A percentile compares a stretch with the other conserved stretches of the same genome.
These are phyloP conservation scores for Drosophila obscura DNA, from an alignment of 1,140 invertebrate species.

Conservation along the genomic window DNA sequence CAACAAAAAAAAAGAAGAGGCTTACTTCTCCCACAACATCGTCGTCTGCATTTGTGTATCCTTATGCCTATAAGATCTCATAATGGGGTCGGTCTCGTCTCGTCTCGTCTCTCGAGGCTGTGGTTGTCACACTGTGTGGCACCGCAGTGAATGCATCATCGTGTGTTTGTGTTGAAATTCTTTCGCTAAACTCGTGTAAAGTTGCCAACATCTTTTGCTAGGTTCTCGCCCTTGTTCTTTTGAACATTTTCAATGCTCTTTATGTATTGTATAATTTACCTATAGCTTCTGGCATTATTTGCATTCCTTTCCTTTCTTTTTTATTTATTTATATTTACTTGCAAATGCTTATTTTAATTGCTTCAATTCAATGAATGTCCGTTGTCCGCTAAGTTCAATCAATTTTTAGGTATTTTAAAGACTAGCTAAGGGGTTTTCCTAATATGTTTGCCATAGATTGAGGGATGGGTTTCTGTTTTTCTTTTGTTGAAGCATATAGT, in stretches of 20 bases:
- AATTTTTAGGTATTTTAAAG: constrained; percentile 61
- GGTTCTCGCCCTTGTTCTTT: constrained; percentile 1
- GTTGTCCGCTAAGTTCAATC: constrained; percentile 72
- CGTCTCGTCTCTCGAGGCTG: not conserved
- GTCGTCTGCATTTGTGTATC: too few relatives aligned
- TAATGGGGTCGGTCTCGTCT: too few relatives aligned
- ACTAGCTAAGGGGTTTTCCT: constrained; percentile 54
- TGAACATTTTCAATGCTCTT: constrained; percentile 39
- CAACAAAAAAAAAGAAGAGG: constrained; percentile 32
- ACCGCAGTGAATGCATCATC: constrained; percentile 10
- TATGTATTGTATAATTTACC: constrained; percentile 70
- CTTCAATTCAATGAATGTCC: constrained; percentile 76
- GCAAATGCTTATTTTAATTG: constrained; percentile 37
- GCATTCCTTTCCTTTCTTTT: not conserved
- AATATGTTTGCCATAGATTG: not conserved
- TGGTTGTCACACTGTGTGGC: constrained; percentile 22
- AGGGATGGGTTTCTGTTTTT: not conserved
- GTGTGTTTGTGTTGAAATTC: constrained; percentile 17
- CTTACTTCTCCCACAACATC: too few relatives aligned
- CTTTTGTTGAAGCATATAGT: not conserved
- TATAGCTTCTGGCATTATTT: constrained; percentile 40
- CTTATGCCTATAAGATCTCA: too few relatives aligned
- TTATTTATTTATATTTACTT: constrained; percentile 28
- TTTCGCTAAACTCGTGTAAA: constrained; percentile 27
- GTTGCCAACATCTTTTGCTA: constrained; percentile 4